Evolutionary conservation across 2,888 invertebrate species (phyloP).

Genomic region (Sminthurinus aureus): DNA sequence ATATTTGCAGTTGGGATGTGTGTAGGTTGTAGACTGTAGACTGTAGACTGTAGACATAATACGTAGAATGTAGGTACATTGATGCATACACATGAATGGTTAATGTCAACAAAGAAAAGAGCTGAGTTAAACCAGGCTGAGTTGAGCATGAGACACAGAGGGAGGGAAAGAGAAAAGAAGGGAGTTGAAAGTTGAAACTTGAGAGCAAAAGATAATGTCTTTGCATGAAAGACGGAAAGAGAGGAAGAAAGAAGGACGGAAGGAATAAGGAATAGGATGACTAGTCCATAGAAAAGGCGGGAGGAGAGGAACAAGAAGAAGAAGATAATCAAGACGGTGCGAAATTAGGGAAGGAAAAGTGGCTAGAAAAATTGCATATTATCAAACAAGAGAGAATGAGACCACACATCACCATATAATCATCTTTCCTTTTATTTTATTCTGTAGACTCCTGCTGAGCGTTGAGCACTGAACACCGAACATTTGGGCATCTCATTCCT

Average conservation of each 20-base stretch:
- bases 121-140: not conserved
- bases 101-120: not conserved
- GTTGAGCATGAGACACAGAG: not conserved
- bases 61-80: no score
- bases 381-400: constrained; percentile 38
- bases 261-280: constrained; percentile 20
- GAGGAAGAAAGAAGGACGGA: constrained; percentile 33
- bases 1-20: no score
- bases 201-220: constrained; percentile 6
- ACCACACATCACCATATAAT: constrained; percentile 35
- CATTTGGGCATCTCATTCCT: not conserved
- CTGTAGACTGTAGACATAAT: no score
- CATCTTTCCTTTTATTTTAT: constrained; percentile 23
- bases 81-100: not conserved
- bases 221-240: not conserved
- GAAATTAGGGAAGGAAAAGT: constrained; percentile 45
- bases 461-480: not conserved
- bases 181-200: not conserved
- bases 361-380: constrained; percentile 52
- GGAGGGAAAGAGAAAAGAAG: not conserved
- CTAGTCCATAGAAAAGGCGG: not conserved
- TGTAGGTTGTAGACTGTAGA: no score
- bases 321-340: constrained; percentile 49
- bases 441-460: constrained; percentile 1
- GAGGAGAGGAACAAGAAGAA: constrained; percentile 8